A percentile compares a stretch with the other conserved stretches of the same genome.
Evolutionary conservation across 2,888 invertebrate genomes (phyloP).

Genomic region (Hedya salicella): DNA sequence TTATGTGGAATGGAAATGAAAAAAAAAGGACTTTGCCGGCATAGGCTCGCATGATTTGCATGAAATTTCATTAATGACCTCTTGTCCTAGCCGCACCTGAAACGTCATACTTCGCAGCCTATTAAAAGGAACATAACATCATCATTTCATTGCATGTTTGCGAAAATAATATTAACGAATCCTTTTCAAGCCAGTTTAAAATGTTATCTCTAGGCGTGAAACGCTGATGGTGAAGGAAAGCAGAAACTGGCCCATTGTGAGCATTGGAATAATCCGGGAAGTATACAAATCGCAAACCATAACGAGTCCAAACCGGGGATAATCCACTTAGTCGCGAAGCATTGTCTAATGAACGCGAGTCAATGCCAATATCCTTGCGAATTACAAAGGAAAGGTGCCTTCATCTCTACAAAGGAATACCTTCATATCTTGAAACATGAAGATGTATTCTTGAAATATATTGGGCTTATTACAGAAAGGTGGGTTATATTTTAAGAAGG

Average conservation of each 20-base stretch:
- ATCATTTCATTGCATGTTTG: too few species aligned
- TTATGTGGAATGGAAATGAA: too few species aligned
- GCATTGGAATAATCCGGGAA: constrained; percentile 36
- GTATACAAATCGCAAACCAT: constrained; percentile 22
- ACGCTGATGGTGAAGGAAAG: too few species aligned
- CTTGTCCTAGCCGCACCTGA: too few species aligned
- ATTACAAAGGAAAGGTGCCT: constrained; percentile 41
- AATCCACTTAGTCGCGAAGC: constrained; percentile 46
- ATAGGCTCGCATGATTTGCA: too few species aligned
- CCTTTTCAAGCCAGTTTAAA: neutral
- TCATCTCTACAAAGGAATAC: constrained; percentile 41
- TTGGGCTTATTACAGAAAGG: constrained; percentile 17
- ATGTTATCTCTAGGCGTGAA: neutral
- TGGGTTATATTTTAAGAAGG: constrained; percentile 8
- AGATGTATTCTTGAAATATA: constrained; percentile 24
- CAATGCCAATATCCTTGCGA: constrained; percentile 44
- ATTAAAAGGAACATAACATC: too few species aligned
- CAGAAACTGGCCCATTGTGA: constrained; percentile 39
- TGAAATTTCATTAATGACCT: too few species aligned
- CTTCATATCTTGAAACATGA: constrained; percentile 36
- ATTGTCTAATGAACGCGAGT: constrained; percentile 41
- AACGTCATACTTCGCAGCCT: too few species aligned
- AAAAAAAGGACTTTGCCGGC: too few species aligned
- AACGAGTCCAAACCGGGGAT: constrained; percentile 38
- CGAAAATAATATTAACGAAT: too few species aligned